Base-by-base conservation (phyloP, 2,888 invertebrate species). In the Stenichneumon culpator region DNA sequence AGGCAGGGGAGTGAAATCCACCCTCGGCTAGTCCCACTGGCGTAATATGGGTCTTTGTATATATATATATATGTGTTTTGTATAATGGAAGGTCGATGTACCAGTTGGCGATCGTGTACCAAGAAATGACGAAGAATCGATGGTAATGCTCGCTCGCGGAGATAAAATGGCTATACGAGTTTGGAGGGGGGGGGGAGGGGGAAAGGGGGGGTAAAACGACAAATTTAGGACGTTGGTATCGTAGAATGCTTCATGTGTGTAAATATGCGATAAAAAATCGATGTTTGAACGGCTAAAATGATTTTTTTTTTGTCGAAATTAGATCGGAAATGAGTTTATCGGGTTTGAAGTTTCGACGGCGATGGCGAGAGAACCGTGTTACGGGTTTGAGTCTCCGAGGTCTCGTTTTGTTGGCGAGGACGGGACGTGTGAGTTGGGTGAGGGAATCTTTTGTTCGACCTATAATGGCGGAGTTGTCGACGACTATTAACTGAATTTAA, bases 71-170 rank as follows among this genome's bases (percentile, higher is more conserved):
- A 70, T 63, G 60, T 7, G 25, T 14, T 36, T 9, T 36, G 70
- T 70, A 36, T 72, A 72, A 32, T 54, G 28, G 36, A 28, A 54
- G 63, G 32, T 63, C 63, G 63, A 63, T 63, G 63, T 63, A 32
- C 63, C 63, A 16, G 63, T 63, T 63, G 16, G 32, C 16, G 63
- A 63, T 63, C 16, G 63, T 28, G 63, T 63, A 63, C 63, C 2
- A 32, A 32, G 2, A 63, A 63, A 28, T 63, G 32, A 63, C 32
- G 32, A 63, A 63, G n/a, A 32, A 63, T 63, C 63, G 63, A 63
- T 32, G 28, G 6, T 28, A 63, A 63, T 22, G 25, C 57, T 22
- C 57, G 25, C 25, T 57, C 22, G 57, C 2, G 57, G 7, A 7
- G 57, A 22, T 57, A 25, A 57, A 1, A 28, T 63, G 6, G 28